Evolutionary conservation across 23 tunicate species (phyloP), one percentile per base, ranked within the genome.

Genomic region (Trididemnum nubilum): DNA sequence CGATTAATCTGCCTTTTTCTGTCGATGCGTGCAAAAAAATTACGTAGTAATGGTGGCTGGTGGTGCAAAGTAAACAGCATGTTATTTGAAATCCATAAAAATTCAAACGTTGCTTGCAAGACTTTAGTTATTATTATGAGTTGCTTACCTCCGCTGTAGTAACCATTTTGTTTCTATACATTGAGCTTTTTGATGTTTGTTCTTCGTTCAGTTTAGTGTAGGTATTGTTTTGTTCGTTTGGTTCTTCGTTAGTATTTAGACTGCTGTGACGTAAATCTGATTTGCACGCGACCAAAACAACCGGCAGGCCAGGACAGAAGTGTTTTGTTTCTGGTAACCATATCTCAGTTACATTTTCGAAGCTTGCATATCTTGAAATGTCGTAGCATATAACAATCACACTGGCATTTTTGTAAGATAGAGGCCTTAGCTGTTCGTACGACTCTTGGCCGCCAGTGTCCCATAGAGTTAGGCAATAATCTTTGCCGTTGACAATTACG

Each of bases 391-490:
- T 65, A 44, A 91, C 65, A 19, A 91, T 80, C 67, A 91, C 90
- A 87, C 85, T 90, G 34, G 78, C 90, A 36, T 84, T 79, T 67
- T 91, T 86, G 51, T 91, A 91, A 33, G 90, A 91, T 21, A 91
- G 90, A 26, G 97, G 97, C 22, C 97, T 65, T 36, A 91, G 76
- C 12, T 90, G 87, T 50, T 91, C 97, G 67, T 91, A 91, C 65
- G 85, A 90, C 58, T 91, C 97, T 57, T 91, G 97, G 1, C 97
- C 97, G 64, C 90, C 97, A 0, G 97, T 91, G 49, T 91, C 97
- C 90, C 90, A 91, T 34, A 91, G 81, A 76, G 80, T 64, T 31
- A 91, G 65, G 52, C 63, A 4, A 0, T 71, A 85, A 32, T 76
- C 75, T 38, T 73, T 81, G 21, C 57, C 72, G 9, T 82, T 75